Evolutionary conservation across 2,888 invertebrate species (phyloP), one percentile per base, ranked within the genome.

Genomic region (Marronus borbonicus): DNA sequence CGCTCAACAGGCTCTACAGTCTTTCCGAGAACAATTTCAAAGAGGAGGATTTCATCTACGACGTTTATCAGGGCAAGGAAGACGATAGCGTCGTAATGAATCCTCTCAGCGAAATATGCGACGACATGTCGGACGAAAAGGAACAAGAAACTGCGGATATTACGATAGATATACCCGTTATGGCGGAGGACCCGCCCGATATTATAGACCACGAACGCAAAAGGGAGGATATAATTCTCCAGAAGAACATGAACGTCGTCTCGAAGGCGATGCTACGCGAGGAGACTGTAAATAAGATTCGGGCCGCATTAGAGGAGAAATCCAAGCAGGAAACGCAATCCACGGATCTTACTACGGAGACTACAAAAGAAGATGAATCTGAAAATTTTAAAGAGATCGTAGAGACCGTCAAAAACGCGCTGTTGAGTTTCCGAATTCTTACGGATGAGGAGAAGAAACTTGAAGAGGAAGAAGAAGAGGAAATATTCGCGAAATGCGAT

Each of bases 301-400:
- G 17, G 76, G 62, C 72, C 12, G 58, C 64, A 49, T 62, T 76
- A 74, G 78, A 79, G 17, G 83, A 82, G 44, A 44, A 44, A 70
- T 17, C 64, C 24, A 68, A 78, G 10, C 55, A 76, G 24, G 66
- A 44, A 17, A 58, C 55, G 44, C 44, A 44, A 44, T 8, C 12
- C 44, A 12, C 44, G 2, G 44, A 44, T 44, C 12, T 44, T 12
- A 2, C 12, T 8, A 2, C 44, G 12, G 76, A 36, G 3, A 8
- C 58, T 10, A 20, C 58, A 4, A 31, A 64, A 14, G 50, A 2
- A 28, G 77, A 79, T 17, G 82, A 81, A 24, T 81, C 82, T 60
- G 82, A 82, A 62, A 83, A 81, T 70, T 81, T 83, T 52, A 83
- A 83, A 36, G 84, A 85, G 65, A 84, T 84, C 12, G 81, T 83